phyloP scores from a whole-genome alignment of 2,888 invertebrate genomes.

The Campaea margaritaria region DNA sequence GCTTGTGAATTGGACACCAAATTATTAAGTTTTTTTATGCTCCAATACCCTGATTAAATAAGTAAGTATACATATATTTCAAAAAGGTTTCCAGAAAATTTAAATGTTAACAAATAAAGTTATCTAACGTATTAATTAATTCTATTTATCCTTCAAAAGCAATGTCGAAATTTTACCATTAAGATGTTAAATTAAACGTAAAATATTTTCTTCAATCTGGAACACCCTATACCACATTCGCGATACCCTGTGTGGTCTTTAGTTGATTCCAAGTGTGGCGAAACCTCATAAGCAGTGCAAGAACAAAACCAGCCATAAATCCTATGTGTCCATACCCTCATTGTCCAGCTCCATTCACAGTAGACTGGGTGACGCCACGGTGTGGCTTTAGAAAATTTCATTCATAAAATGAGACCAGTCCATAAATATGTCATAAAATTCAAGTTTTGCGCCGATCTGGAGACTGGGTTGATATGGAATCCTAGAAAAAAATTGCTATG shows the following conservation, averaged over 20 bases:
- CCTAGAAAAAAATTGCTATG: too few species aligned
- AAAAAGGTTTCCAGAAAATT: too few species aligned
- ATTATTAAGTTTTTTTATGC: too few species aligned
- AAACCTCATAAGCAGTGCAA: conserved; percentile 61
- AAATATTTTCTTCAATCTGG: neutral
- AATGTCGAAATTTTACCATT: too few species aligned
- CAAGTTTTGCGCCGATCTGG: conserved; percentile 6
- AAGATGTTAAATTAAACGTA: too few species aligned
- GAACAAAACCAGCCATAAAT: conserved; percentile 79
- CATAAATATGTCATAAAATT: conserved; percentile 33
- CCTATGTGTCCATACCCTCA: conserved; percentile 37
- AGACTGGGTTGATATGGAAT: conserved; percentile 4
- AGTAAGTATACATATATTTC: too few species aligned
- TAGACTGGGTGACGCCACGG: conserved; percentile 42
- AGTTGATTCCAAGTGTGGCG: conserved; percentile 44
- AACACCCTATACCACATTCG: conserved; percentile 46
- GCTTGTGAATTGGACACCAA: too few species aligned
- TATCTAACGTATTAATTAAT: too few species aligned
- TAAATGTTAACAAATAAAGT: too few species aligned
- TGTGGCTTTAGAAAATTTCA: conserved; percentile 24
- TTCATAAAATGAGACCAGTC: conserved; percentile 29
- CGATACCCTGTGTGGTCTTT: conserved; percentile 73
- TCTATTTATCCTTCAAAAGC: too few species aligned
- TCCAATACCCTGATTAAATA: too few species aligned
- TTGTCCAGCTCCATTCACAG: conserved; percentile 39